Conservation (phyloP, 2,888 invertebrate species). For the Sclerodermus sp. region DNA sequence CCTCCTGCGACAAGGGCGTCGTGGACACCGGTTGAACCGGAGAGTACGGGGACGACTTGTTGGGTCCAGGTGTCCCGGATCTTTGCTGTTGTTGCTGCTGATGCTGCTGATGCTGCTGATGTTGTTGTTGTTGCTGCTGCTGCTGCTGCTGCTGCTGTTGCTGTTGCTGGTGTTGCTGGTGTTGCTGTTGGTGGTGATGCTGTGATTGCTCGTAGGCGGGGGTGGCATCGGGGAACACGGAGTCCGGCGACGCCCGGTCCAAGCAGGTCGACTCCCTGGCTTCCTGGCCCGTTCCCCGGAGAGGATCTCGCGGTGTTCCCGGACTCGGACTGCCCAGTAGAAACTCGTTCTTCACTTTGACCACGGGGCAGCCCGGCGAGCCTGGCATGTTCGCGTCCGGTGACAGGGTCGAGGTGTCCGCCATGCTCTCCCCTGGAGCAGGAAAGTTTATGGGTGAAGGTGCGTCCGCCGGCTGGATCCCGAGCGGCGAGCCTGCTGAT, state of each 20-base stretch:
- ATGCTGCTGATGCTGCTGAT: conserved; percentile 30
- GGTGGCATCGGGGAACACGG: conserved; percentile 63
- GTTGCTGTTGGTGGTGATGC: conserved; percentile 48
- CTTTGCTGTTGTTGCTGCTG: conserved; percentile 39
- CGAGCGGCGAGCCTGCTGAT: conserved; percentile 55
- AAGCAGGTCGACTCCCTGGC: conserved; percentile 46
- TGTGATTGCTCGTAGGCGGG: conserved; percentile 40
- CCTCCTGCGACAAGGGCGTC: conserved; percentile 50
- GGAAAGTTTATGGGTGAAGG: conserved; percentile 55
- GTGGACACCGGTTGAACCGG: conserved; percentile 57
- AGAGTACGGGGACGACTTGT: conserved; percentile 60
- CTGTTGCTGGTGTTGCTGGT: conserved; percentile 54
- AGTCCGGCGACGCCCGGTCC: conserved; percentile 63
- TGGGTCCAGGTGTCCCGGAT: conserved; percentile 45
- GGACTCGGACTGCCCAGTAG: conserved; percentile 63
- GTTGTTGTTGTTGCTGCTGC: conserved; percentile 31
- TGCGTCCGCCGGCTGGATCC: conserved; percentile 53
- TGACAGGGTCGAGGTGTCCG: conserved; percentile 90
- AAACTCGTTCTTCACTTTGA: conserved; percentile 56
- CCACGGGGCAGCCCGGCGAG: conserved; percentile 66
- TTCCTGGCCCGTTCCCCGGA: conserved; percentile 47
- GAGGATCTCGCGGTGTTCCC: conserved; percentile 63
- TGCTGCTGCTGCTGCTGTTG: conserved; percentile 33
- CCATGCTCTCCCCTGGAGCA: conserved; percentile 82
- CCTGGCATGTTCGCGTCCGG: conserved; percentile 85